Conservation (phyloP, 1,140 invertebrate species). For the Caenorhabditis remanei region DNA sequence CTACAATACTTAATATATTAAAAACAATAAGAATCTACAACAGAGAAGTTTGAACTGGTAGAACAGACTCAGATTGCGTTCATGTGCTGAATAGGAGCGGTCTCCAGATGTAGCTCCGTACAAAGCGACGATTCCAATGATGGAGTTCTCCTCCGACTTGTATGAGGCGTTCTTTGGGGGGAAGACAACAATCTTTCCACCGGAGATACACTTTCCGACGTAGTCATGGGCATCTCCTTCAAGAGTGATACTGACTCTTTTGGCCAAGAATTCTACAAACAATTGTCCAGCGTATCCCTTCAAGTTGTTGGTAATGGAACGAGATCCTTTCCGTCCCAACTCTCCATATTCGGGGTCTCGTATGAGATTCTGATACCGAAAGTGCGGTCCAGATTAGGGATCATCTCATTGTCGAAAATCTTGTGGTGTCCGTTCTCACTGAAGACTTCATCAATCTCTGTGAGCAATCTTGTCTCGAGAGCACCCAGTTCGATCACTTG, state of each 20-base stretch:
- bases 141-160: constrained; percentile 92
- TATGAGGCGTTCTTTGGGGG: constrained; percentile 89
- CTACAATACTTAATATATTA: background rate
- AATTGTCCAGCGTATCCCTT: constrained; percentile 96
- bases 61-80: background rate
- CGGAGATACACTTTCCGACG: constrained; percentile 94
- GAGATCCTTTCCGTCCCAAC: constrained; percentile 85
- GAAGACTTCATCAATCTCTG: constrained; percentile 72
- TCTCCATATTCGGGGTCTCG: constrained; percentile 86
- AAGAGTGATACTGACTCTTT: constrained; percentile 91
- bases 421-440: constrained; percentile 65
- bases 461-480: constrained; percentile 70
- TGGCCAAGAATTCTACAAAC: constrained; percentile 96
- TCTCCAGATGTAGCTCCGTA: constrained; percentile 95
- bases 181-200: constrained; percentile 93
- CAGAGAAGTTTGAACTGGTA: too few relatives aligned
- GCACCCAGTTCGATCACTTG: constrained; percentile 82
- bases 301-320: constrained; percentile 88
- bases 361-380: constrained; percentile 95
- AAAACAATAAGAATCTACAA: background rate
- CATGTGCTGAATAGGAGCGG: constrained; percentile 58
- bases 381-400: constrained; percentile 90
- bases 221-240: too few relatives aligned
- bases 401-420: constrained; percentile 84
- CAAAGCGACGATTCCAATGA: constrained; percentile 96